Base-by-base conservation (phyloP, 2,113 vertebrate genomes). In the Amphiprion percula region DNA sequence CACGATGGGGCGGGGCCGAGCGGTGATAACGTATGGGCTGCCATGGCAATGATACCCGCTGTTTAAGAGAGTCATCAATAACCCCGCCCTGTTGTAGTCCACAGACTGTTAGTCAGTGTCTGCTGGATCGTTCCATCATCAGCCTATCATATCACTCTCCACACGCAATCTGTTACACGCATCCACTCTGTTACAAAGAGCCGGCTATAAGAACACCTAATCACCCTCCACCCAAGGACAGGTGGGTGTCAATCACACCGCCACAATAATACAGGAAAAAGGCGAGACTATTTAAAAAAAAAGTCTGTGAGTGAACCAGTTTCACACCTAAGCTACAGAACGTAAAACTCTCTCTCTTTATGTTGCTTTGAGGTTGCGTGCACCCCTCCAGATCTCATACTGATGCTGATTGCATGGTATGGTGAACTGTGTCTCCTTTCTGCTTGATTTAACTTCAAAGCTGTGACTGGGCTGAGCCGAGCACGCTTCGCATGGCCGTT, bases 21-120 rank as follows among this genome's bases (percentile, higher is more conserved):
- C 1, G 0, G 53, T 17, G 19, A 84, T 92, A 89, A 92, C 85
- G 81, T 90, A 91, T 91, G 64, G 88, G 88, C 90, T 92, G 90
- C 86, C 91, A 84, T 83, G 84, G 79, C 87, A 87, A 90, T 93
- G 90, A 93, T 91, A 82, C 84, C 82, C 73, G 68, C 85, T 82
- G 74, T 90, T 87, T 82, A 89, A 85, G 84, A 78, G 80, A 88
- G 83, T 86, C 88, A 91, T 93, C 87, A 93, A 89, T 93, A 93
- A 92, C 87, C 81, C 83, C 82, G 19, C 91, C 90, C 83, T 53
- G 54, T 85, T 90, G 54, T 84, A 73, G 80, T 70, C 70, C 68
- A 72, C 64, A 68, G 74, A 77, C 85, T 77, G 88, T 87, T 84
- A 64, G 79, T 90, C 84, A 83, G 68, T 83, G 80, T 87, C 84